These are phyloP conservation scores for Squalus acanthias DNA, from an alignment of 2,797 vertebrate genomes.

Conservation along the genomic window DNA sequence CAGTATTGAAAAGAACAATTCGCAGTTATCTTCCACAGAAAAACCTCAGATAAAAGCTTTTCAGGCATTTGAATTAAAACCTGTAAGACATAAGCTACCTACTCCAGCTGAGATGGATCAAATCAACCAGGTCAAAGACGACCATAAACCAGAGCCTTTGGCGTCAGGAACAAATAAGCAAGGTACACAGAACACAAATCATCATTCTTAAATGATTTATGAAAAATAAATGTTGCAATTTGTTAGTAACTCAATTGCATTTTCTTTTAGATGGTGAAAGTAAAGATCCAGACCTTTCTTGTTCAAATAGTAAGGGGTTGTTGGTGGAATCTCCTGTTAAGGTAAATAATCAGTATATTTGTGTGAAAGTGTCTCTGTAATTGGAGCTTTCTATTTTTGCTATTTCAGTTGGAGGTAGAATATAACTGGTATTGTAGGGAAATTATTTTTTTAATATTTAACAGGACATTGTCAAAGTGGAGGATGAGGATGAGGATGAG, in stretches of 20 bases:
- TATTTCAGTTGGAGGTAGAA: no score
- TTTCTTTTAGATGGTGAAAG: slow-evolving; percentile 43
- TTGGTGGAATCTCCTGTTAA: slow-evolving; percentile 51
- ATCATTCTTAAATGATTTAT: not conserved
- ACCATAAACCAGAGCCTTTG: slow-evolving; percentile 41
- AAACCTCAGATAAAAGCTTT: slow-evolving; percentile 67
- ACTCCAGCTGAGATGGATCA: slow-evolving; percentile 71
- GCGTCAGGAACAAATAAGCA: slow-evolving; percentile 5
- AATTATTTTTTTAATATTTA: not conserved
- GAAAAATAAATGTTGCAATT: not conserved
- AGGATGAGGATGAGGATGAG: slow-evolving; percentile 74
- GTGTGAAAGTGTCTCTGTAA: not conserved
- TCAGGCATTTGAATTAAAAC: slow-evolving; percentile 91
- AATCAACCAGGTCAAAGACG: slow-evolving; percentile 61
- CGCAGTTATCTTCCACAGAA: slow-evolving; percentile 57
- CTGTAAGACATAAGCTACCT: slow-evolving; percentile 80
- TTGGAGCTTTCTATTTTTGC: not conserved
- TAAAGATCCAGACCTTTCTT: slow-evolving; percentile 42
- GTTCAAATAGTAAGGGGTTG: slow-evolving; percentile 45
- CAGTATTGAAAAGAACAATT: slow-evolving; percentile 56
- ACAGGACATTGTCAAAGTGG: slow-evolving; percentile 43
- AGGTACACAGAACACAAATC: slow-evolving; percentile 36
- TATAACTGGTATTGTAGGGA: not conserved
- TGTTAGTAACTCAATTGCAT: not conserved
- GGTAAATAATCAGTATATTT: slow-evolving; percentile 45